Evolutionary conservation across 2,888 invertebrate genomes (phyloP), one percentile per base, ranked within the genome.

Genomic region (Lutraria lutraria): DNA sequence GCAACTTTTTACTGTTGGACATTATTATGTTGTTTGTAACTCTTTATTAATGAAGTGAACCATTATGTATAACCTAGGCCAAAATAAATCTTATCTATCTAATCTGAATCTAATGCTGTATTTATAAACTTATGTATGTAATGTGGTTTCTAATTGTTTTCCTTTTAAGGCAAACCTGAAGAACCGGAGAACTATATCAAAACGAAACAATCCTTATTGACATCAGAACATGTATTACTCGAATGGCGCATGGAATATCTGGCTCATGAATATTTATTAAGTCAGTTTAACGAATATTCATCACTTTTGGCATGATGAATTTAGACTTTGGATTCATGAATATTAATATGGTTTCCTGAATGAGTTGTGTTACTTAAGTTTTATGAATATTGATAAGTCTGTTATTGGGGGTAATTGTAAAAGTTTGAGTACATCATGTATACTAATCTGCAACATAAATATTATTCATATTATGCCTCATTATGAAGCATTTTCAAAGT

Each of bases 101-200:
- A n/a, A n/a, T n/a, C n/a, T n/a, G n/a, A n/a, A n/a, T n/a, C n/a
- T 43, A 43, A 43, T 43, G 43, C 8, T 43, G 43, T 43, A 43
- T 43, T 43, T 43, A n/a, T n/a, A 43, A 43, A 2, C 43, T 43
- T 2, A 43, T 43, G 43, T 4, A 43, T 43, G 25, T 13, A 25
- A 68, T 68, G 13, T 25, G 63, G n/a, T 25, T 10, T 25, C 12
- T 68, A 68, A 43, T 76, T 54, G 34, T 85, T 83, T 85, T 43
- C 53, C 84, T 34, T 93, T 93, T 19, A 88, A 94, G 94, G 63
- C 85, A 34, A 93, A 93, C 52, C 80, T 93, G n/a, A 94, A 92
- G 84, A 81, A 85, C 63, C 93, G 92, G 88, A 92, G 86, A 81
- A 79, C 90, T 21, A 72, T 88, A 13, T 31, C 88, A n/a, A 93